These are phyloP conservation scores for Noctua janthina DNA, from an alignment of 2,888 invertebrate species.

Conservation along the genomic window DNA sequence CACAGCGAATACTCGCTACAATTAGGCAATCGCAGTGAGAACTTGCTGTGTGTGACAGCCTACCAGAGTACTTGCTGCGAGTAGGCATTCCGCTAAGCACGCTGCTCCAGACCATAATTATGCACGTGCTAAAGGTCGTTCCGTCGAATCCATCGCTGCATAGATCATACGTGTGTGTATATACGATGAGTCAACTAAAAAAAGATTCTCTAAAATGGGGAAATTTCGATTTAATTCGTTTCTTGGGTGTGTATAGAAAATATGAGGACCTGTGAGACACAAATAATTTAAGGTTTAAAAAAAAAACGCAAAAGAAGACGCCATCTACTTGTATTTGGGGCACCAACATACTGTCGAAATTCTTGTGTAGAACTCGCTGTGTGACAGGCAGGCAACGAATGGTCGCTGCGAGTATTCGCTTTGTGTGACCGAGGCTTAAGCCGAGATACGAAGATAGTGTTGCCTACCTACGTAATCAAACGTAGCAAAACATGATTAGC, in stretches of 20 bases:
- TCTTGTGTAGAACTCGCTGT: neutral
- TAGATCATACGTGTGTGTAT: neutral
- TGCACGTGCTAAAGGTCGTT: neutral
- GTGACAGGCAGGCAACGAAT: neutral
- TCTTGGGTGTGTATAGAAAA: no score
- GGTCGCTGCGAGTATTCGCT: neutral
- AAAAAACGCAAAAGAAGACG: no score
- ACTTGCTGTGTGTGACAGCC: neutral
- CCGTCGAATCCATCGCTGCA: neutral
- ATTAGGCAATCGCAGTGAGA: neutral
- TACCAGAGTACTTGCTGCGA: neutral
- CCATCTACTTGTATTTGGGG: no score
- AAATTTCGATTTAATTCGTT: no score
- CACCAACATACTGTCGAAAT: neutral
- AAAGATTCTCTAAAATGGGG: neutral
- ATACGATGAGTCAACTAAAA: neutral
- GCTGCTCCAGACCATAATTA: neutral
- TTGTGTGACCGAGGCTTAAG: slow-evolving; percentile 18
- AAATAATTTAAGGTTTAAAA: no score
- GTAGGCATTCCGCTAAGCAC: no score
- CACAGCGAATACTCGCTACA: neutral
- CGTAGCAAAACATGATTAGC: slow-evolving; percentile 59
- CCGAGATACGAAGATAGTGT: slow-evolving; percentile 64
- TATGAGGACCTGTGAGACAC: no score
- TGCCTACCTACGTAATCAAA: slow-evolving; percentile 63